Percentiles rank a stretch among this genome's conserved stretches.
Conservation (phyloP, 92 coral and sea anemone species). For the Porites divaricata region DNA sequence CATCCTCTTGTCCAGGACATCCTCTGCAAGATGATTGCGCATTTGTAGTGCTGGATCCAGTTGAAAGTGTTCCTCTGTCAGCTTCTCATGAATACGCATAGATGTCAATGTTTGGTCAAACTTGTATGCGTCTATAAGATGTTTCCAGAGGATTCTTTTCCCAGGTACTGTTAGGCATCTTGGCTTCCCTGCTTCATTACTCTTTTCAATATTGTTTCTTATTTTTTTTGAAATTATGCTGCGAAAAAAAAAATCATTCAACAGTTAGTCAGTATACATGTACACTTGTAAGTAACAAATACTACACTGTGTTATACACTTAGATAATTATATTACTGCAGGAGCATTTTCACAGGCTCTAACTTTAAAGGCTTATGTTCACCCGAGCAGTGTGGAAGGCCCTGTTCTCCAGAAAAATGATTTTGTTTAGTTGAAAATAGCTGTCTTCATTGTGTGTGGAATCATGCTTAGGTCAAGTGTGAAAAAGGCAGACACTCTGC, state of each 20-base stretch:
- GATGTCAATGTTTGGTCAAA: conserved; percentile 54
- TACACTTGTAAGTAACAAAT: too few relatives aligned
- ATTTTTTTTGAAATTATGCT: conserved; percentile 75
- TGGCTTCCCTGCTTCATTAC: conserved; percentile 25
- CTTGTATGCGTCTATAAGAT: conserved; percentile 50
- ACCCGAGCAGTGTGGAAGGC: too few relatives aligned
- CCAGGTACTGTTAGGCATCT: conserved; percentile 50
- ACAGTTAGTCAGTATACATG: too few relatives aligned
- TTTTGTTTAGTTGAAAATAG: too few relatives aligned
- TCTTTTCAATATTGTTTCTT: conserved; percentile 62
- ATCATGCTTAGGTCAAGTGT: too few relatives aligned
- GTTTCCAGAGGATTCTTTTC: conserved; percentile 57
- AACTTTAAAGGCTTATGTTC: too few relatives aligned
- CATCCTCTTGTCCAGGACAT: conserved; percentile 65
- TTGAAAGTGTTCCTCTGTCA: conserved; percentile 59
- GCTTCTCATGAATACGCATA: conserved; percentile 52
- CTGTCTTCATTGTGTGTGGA: too few relatives aligned
- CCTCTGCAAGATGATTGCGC: conserved; percentile 68
- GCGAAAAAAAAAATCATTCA: background rate
- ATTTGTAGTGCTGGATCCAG: conserved; percentile 56
- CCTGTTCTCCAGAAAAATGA: too few relatives aligned
- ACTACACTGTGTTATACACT: too few relatives aligned
- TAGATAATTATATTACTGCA: too few relatives aligned
- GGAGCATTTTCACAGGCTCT: too few relatives aligned
- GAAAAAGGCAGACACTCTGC: too few relatives aligned